phyloP scores from a whole-genome alignment of 2,888 invertebrate genomes.

The Sialis fuliginosa region DNA sequence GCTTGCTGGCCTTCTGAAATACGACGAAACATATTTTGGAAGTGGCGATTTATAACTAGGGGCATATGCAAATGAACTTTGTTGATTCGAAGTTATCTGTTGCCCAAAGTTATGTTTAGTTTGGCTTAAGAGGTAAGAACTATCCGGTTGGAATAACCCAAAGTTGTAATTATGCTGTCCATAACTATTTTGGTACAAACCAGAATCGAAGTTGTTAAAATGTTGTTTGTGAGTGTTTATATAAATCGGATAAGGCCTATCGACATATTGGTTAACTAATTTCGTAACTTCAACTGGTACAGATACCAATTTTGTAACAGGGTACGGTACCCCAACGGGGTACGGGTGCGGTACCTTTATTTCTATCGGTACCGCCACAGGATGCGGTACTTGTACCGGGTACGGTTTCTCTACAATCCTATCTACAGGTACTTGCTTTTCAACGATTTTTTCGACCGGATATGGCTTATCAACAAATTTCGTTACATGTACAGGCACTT shows the following conservation, averaged over 20 bases:
- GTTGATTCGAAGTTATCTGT: slow-evolving; percentile 3
- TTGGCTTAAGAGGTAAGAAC: too few relatives aligned
- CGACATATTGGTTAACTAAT: background rate
- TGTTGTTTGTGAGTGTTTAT: slow-evolving; percentile 1
- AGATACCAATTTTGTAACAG: background rate
- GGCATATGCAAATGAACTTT: slow-evolving; percentile 8
- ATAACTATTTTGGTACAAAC: background rate
- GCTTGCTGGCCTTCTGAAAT: slow-evolving; percentile 8
- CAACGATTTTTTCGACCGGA: slow-evolving; percentile 6
- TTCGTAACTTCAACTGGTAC: background rate
- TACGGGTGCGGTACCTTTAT: background rate
- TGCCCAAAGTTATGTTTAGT: background rate
- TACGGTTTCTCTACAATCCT: background rate
- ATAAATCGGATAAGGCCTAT: background rate
- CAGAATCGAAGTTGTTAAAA: background rate
- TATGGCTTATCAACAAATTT: slow-evolving; percentile 12
- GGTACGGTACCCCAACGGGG: background rate
- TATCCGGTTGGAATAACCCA: too few relatives aligned
- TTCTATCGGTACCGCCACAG: background rate
- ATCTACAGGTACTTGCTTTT: background rate
- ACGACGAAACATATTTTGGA: background rate
- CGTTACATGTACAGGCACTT: slow-evolving; percentile 13
- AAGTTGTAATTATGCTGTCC: background rate
- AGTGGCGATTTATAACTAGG: slow-evolving; percentile 9
- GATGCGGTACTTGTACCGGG: background rate